Conservation (phyloP, 2,888 invertebrate species). For the Teleiodes luculella region DNA sequence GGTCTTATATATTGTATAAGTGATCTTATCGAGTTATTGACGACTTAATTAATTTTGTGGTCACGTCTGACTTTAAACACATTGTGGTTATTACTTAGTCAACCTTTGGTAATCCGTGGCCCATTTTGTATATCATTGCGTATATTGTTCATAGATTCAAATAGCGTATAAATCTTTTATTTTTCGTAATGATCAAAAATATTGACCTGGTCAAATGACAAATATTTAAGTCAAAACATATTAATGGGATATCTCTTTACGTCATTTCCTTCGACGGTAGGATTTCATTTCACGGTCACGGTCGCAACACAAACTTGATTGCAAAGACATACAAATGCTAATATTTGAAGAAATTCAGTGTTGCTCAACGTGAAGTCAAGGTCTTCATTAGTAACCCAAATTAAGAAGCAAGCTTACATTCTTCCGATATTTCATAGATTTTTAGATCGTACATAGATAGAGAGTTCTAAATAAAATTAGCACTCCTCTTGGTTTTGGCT, state of each 20-base stretch:
- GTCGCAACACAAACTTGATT: not conserved
- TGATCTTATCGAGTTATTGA: constrained; percentile 11
- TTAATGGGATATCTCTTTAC: not conserved
- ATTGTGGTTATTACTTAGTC: not conserved
- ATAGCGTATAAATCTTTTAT: too few relatives aligned
- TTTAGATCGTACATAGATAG: too few relatives aligned
- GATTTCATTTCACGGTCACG: constrained; percentile 2
- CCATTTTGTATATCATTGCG: too few relatives aligned
- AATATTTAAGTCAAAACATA: too few relatives aligned
- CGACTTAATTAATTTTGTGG: constrained; percentile 2
- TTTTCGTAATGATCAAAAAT: too few relatives aligned
- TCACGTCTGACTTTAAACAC: not conserved
- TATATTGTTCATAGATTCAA: too few relatives aligned
- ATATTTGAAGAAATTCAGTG: constrained; percentile 1
- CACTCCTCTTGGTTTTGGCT: too few relatives aligned
- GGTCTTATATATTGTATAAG: constrained; percentile 8
- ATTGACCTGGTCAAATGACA: too few relatives aligned
- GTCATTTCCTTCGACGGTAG: not conserved
- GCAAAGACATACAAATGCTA: not conserved
- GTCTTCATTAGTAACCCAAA: not conserved
- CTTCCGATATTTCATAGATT: constrained; percentile 6
- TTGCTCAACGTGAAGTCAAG: constrained; percentile 3
- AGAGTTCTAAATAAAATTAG: too few relatives aligned
- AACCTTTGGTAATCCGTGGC: not conserved
- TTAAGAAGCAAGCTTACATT: constrained; percentile 1